Base-by-base conservation (phyloP, 2,113 vertebrate species). In the Microtus richardsoni region DNA sequence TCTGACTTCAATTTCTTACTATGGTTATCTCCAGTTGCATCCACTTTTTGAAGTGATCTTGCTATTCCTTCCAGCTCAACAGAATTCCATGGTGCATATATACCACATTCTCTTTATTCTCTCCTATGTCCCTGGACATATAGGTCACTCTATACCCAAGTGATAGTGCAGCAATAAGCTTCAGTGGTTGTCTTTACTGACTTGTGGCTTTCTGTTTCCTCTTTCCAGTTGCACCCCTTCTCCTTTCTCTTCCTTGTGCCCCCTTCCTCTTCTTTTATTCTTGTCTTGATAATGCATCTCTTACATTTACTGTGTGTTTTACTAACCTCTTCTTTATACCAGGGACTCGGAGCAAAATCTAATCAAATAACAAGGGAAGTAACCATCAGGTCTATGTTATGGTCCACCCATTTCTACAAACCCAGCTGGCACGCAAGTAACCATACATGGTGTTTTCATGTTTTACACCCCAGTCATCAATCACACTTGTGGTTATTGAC, bases 181-280 rank as follows among this genome's bases (percentile, higher is more conserved):
- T 16, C 33, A 24, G 22, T 52, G 66, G 13, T 21, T 21, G 60
- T 49, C 52, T 54, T 28, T 74, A 17, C 21, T 70, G 36, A 88
- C 14, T 41, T 91, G 24, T 62, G 12, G 82, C 19, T 74, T 36
- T 92, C 28, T 89, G 44, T 21, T 52, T 17, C n/a, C 41, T 4
- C 17, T 30, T 5, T 22, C 22, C 16, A 58, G 24, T n/a, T 6
- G 19, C 54, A 19, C 16, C 9, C 7, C 24, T 3, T 36, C 2
- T 13, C 7, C 52, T 13, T 6, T 4, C 36, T 49, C 19, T 1
- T 71, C 22, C 68, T 6, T 9, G 9, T 47, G 7, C 9, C 17
- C 28, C 4, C 0, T 5, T 26, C 2, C 0, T 2, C 8, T 19
- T 2, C 1, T 22, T 21, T 49, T 47, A 7, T 26, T 86, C 19